Evolutionary conservation across 2,113 vertebrate genomes (phyloP), one percentile per base, ranked within the genome.

Genomic region (Hucho hucho): DNA sequence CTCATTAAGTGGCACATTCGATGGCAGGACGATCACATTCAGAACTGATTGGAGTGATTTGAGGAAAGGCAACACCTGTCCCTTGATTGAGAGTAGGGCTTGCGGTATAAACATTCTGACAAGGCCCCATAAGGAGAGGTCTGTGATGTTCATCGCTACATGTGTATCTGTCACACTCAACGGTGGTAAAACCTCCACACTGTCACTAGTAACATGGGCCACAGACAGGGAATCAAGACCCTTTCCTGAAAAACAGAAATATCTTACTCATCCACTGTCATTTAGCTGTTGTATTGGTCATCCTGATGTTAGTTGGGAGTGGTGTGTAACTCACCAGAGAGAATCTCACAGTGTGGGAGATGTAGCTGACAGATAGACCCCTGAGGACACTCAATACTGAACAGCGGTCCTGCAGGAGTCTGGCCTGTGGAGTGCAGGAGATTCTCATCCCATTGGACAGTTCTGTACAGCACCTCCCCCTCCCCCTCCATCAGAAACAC

Each of bases 281-380:
- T 14, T 22, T 43, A 9, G 14, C 1, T 20, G 4, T 25, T 66
- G 26, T 13, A 58, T 11, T 49, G 29, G 20, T 3, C 3, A 28
- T 12, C 4, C 22, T 3, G 16, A 46, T 43, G 6, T 28, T 47
- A n/a, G 25, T 7, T 65, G 37, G 3, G 58, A 18, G 46, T 16
- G 43, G 74, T 80, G 70, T 16, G 29, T 28, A 24, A 64, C 78
- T 70, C 71, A 86, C 82, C 81, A 59, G 69, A 59, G 26, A n/a
- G 1, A 6, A 73, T 58, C 65, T 77, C 83, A 69, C 88, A 87
- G 81, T 87, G 86, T 64, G 84, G 88, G 53, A 89, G 18, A 43
- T 81, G 75, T 24, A 89, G 76, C 72, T 75, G 59, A 53, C 9
- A 6, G 22, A 88, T 3, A 32, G 77, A 75, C 43, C 73, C 68